Base-by-base conservation (phyloP, 2,113 vertebrate species). In the Bungarus multicinctus region DNA sequence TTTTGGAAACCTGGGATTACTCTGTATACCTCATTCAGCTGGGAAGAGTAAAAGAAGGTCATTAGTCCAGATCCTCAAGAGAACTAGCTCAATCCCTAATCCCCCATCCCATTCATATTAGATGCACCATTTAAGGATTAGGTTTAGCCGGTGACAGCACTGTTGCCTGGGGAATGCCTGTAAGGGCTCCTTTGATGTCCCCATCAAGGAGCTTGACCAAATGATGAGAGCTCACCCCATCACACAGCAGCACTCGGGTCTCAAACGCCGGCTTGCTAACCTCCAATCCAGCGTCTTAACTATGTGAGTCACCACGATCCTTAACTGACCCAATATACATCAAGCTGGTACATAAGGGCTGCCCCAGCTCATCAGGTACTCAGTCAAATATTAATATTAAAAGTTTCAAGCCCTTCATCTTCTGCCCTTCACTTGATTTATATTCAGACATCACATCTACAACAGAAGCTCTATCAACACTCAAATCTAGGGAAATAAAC, bases 21-120 rank as follows among this genome's bases (percentile, higher is more conserved):
- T 93, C 98, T 98, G 97, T 99, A 99, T 27, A 99, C 94, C 0
- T 99, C 98, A 0, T 98, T 99, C 74, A 99, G 97, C 99, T 99
- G 97, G 2, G 96, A 25, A 60, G 86, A 94, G 39, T 53, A 94
- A 95, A 54, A 95, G 14, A 20, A 2, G 23, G 12, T 94, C 9
- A 91, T 50, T 90, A 90, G 11, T 23, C 47, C 0, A 0, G n/a
- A 30, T 0, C 4, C 22, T 60, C 74, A 69, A 69, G 30, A 34
- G 14, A 69, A 69, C 64, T 69, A 69, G 12, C 30, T 30, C 30
- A 34, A 34, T 69, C 30, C 14, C n/a, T 34, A 18, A 69, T 34
- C 30, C 30, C 12, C 11, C 30, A 64, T 64, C 60, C 30, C 30
- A 69, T 34, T 69, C 64, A 34, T n/a, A 2, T 69, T 34, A 34